Conservation (phyloP, 2,888 invertebrate species). For the Pharmacophagus antenor region DNA sequence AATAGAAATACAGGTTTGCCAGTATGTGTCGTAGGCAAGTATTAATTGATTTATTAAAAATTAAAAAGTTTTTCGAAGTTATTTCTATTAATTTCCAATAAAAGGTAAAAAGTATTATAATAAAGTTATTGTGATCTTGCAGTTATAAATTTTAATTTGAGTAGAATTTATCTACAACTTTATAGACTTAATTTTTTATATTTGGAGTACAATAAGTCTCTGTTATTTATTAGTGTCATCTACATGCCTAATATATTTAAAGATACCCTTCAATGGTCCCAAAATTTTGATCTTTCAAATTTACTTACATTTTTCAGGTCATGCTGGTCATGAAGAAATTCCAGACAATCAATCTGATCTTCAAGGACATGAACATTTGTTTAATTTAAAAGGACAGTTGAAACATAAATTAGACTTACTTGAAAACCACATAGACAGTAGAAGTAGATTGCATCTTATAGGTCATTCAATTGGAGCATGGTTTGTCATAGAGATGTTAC, state of each 20-base stretch:
- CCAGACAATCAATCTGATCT: conserved; percentile 67
- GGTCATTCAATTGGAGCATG: conserved; percentile 96
- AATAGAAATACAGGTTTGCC: conserved; percentile 83
- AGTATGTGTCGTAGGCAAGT: conserved; percentile 88
- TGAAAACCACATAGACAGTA: conserved; percentile 84
- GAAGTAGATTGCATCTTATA: conserved; percentile 88
- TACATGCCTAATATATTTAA: too few species aligned
- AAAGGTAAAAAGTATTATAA: background rate
- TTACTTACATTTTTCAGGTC: conserved; percentile 81
- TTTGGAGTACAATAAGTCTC: background rate
- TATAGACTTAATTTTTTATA: background rate
- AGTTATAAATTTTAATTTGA: background rate
- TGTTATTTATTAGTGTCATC: too few species aligned
- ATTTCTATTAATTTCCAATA: conserved; percentile 4
- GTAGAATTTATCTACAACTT: background rate
- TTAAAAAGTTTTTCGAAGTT: background rate
- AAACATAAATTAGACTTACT: conserved; percentile 90
- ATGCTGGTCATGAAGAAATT: conserved; percentile 84
- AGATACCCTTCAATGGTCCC: too few species aligned
- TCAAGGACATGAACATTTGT: conserved; percentile 81
- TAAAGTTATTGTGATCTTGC: background rate
- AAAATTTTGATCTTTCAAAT: background rate
- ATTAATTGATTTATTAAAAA: background rate
- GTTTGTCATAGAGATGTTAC: conserved; percentile 87
- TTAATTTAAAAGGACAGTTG: conserved; percentile 89